Evolutionary conservation across 2,888 invertebrate species (phyloP).

Genomic region (Leptinotarsa rubiginosa): DNA sequence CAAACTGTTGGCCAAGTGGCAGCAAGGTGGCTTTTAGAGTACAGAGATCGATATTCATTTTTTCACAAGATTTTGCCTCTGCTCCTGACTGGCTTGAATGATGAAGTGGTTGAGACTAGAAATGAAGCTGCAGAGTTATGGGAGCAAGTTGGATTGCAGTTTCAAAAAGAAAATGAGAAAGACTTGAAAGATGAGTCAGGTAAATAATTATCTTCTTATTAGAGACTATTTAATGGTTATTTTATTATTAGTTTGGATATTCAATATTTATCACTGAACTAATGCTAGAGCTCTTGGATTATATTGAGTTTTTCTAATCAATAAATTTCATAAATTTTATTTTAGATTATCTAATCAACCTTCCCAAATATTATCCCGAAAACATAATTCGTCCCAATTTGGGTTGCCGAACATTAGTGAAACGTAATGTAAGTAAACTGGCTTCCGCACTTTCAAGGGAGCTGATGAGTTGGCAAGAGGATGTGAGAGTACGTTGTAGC

Average conservation of each 20-base stretch:
- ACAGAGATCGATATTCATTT: slow-evolving; percentile 89
- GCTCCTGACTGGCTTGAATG: slow-evolving; percentile 86
- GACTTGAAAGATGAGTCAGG: slow-evolving; percentile 83
- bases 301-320: too few relatives aligned
- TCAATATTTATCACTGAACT: too few relatives aligned
- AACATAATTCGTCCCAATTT: slow-evolving; percentile 82
- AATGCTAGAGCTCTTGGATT: too few relatives aligned
- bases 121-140: slow-evolving; percentile 75
- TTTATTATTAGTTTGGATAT: too few relatives aligned
- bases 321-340: not conserved
- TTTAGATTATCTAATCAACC: slow-evolving; percentile 76
- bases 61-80: slow-evolving; percentile 88
- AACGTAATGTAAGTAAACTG: slow-evolving; percentile 80
- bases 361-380: slow-evolving; percentile 80
- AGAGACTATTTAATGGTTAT: too few relatives aligned
- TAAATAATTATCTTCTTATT: slow-evolving; percentile 16
- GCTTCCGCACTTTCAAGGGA: slow-evolving; percentile 79
- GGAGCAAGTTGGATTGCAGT: slow-evolving; percentile 81
- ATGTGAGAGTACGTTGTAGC: slow-evolving; percentile 77
- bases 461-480: slow-evolving; percentile 80
- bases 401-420: slow-evolving; percentile 85
- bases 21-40: slow-evolving; percentile 80
- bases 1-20: slow-evolving; percentile 81
- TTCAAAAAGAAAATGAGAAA: slow-evolving; percentile 86
- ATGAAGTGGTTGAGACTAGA: slow-evolving; percentile 81